Conservation (phyloP, 30 jellyfish, hydroid and myxozoan species). For the Pelagia noctiluca region DNA sequence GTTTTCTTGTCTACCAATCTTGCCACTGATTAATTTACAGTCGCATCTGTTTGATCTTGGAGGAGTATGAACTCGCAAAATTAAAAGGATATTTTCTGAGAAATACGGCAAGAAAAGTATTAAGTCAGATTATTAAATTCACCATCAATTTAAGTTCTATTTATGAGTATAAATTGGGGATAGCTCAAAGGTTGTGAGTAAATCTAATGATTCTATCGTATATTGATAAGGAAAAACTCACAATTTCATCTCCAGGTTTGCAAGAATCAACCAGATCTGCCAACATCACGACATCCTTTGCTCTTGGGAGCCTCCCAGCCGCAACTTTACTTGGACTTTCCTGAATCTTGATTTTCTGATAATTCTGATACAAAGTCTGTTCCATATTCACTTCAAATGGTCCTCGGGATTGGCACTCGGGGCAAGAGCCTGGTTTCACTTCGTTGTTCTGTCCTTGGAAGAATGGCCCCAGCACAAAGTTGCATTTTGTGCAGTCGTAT, state of each 20-base stretch:
- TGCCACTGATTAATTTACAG: too few relatives aligned
- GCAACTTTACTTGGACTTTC: constrained; percentile 99
- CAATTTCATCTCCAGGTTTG: constrained; percentile 99
- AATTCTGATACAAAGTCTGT: constrained; percentile 94
- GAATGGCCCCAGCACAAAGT: constrained; percentile 93
- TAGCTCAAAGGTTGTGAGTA: neutral
- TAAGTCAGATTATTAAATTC: too few relatives aligned
- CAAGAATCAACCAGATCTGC: constrained; percentile 99
- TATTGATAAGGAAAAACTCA: constrained; percentile 45
- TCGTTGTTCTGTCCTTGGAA: constrained; percentile 93
- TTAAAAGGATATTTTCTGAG: too few relatives aligned
- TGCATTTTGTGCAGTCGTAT: constrained; percentile 93
- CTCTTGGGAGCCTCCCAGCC: constrained; percentile 99
- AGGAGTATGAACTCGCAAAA: too few relatives aligned
- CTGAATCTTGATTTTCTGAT: constrained; percentile 92
- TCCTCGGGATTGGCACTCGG: constrained; percentile 98
- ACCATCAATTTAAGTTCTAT: too few relatives aligned
- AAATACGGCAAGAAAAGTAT: too few relatives aligned
- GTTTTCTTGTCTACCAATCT: too few relatives aligned
- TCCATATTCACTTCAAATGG: constrained; percentile 98
- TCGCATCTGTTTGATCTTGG: too few relatives aligned
- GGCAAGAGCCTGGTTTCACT: constrained; percentile 97
- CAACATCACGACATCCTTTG: constrained; percentile 87
- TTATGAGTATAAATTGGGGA: too few relatives aligned
- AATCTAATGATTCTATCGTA: too few relatives aligned